These are phyloP conservation scores for Aleiodes sp. DNA, from an alignment of 1,140 invertebrate genomes.

Conservation along the genomic window DNA sequence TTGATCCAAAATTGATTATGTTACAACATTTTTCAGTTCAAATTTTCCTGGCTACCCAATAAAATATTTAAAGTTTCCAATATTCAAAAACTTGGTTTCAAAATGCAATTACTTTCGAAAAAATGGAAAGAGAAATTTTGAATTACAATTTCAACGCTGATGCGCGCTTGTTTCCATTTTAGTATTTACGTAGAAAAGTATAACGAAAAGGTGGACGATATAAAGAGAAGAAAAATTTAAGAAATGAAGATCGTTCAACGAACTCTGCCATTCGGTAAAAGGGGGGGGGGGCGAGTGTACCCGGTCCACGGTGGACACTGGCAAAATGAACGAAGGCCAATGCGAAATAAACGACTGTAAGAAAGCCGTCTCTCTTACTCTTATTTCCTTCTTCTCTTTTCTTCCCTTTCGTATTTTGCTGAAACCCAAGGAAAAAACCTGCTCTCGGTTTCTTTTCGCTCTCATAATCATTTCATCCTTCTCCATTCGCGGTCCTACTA, in stretches of 20 bases:
- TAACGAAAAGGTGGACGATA: conserved; percentile 38
- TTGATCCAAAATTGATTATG: no score
- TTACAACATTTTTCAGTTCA: no score
- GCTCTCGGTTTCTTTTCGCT: conserved; percentile 43
- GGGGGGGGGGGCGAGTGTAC: conserved; percentile 24
- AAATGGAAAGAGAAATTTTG: background rate
- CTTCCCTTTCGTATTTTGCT: conserved; percentile 33
- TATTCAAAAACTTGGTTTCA: no score
- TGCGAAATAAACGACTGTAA: conserved; percentile 51
- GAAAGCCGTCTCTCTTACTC: conserved; percentile 37
- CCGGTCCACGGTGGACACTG: conserved; percentile 40
- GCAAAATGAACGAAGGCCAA: conserved; percentile 54
- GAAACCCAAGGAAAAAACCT: conserved; percentile 52
- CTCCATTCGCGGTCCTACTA: conserved; percentile 29
- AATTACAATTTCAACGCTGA: background rate
- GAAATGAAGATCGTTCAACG: conserved; percentile 51
- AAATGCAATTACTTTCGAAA: background rate
- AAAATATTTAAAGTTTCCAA: no score
- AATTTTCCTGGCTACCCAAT: no score
- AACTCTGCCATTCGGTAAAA: conserved; percentile 42
- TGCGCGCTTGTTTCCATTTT: background rate
- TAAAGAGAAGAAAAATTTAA: conserved; percentile 46
- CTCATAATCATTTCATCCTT: conserved; percentile 26
- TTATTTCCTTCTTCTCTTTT: conserved; percentile 16
- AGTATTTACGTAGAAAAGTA: conserved; percentile 39